A percentile compares a stretch with the other conserved stretches of the same genome.
Conservation (phyloP, 2,797 vertebrate genomes). For the Petrocephalus schoutedeni region DNA sequence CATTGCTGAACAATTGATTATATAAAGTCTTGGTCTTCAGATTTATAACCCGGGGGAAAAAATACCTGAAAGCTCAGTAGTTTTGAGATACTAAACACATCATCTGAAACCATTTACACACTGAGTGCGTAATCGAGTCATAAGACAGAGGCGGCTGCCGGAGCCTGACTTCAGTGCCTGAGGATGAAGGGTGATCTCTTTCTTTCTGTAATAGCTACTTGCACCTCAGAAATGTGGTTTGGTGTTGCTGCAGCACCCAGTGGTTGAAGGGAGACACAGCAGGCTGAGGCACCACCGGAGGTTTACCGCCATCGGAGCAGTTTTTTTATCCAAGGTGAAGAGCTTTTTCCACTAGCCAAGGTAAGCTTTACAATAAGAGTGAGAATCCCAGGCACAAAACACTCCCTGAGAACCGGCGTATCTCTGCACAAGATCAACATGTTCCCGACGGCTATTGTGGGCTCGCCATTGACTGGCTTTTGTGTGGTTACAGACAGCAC, state of each 20-base stretch:
- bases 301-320: background rate
- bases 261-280: constrained; percentile 42
- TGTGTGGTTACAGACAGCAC: constrained; percentile 31
- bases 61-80: background rate
- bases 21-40: background rate
- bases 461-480: constrained; percentile 21
- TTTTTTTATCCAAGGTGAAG: constrained; percentile 20
- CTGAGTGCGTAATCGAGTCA: background rate
- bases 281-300: background rate
- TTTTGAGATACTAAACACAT: background rate
- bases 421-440: constrained; percentile 15
- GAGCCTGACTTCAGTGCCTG: background rate
- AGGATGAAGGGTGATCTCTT: background rate
- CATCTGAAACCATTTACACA: background rate
- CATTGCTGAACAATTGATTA: background rate
- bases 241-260: constrained; percentile 48
- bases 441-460: background rate
- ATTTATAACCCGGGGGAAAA: background rate
- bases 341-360: constrained; percentile 12
- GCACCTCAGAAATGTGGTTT: background rate
- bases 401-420: constrained; percentile 39
- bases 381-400: background rate
- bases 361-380: background rate
- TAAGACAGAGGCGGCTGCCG: background rate
- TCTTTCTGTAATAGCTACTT: background rate